Evolutionary conservation across 2,113 vertebrate genomes (phyloP), one percentile per base, ranked within the genome.

Genomic region (Oophaga pumilio): DNA sequence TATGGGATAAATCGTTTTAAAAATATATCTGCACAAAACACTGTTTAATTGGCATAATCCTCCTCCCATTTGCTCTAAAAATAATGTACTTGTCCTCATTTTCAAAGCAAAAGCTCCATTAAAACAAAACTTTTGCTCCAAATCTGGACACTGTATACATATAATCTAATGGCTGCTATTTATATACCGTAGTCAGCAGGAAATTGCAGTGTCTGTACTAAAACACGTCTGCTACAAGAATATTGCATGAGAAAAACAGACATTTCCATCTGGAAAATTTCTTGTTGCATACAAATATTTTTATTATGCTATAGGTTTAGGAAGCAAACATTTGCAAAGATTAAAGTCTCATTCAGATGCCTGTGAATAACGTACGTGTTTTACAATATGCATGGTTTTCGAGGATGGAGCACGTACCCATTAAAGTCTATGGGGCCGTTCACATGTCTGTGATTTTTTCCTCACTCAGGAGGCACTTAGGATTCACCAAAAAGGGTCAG

Each of bases 11-110:
- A 76, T 74, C 66, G 43, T 28, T 43, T 85, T 85, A 73, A 59
- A 83, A 83, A 85, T 85, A 85, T 76, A 85, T 43, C 69, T n/a
- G 52, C 49, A 84, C 24, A 73, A 73, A 73, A 33, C 66, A 57
- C 68, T 33, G 57, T 60, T 73, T 57, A 85, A 71, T 85, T 85
- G 68, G 53, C 50, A n/a, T 43, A 85, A 74, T 33, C 69, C 13
- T 57, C 64, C 82, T 71, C 82, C 18, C 50, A 52, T 57, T 82
- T 24, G 28, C 60, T 82, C 60, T 82, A 52, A 82, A 82, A 68
- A 82, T 82, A 82, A 82, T n/a, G 43, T 66, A 68, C 33, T 52
- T 82, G 80, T 82, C 80, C 60, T 82, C 11, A 18, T 82, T 82
- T 82, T 68, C 43, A 68, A 52, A 52, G 80, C 60, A 79, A 59